A percentile compares a stretch with the other conserved stretches of the same genome.
Evolutionary conservation across 2,888 invertebrate species (phyloP).

Genomic region (Diaphora mendica): DNA sequence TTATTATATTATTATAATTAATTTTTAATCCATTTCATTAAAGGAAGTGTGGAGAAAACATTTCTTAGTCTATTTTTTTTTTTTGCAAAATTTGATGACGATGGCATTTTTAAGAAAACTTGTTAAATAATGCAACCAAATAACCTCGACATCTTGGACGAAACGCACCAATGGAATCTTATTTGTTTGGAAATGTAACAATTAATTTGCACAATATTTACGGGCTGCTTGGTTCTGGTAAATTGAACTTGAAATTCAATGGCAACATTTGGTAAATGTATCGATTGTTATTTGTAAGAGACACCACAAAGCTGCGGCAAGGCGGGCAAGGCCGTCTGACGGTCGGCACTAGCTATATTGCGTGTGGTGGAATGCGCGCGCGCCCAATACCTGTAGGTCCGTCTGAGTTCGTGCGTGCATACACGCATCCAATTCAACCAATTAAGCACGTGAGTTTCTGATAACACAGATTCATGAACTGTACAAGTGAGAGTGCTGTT

Average conservation of each 20-base stretch:
- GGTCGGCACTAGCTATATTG: conserved; percentile 61
- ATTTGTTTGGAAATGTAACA: conserved; percentile 15
- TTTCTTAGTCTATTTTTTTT: background rate
- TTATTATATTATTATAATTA: too few relatives aligned
- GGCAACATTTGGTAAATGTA: conserved; percentile 36
- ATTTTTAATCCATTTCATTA: background rate
- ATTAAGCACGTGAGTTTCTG: conserved; percentile 28
- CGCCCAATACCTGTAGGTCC: conserved; percentile 53
- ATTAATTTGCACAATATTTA: conserved; percentile 11
- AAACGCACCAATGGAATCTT: background rate
- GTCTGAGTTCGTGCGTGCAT: conserved; percentile 53
- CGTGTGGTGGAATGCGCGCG: conserved; percentile 57
- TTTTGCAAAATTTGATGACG: background rate
- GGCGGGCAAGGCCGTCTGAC: conserved; percentile 63
- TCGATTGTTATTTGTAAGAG: conserved; percentile 32
- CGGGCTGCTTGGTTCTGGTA: conserved; percentile 24
- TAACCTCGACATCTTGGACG: background rate
- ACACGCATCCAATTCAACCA: conserved; percentile 42
- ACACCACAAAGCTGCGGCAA: conserved; percentile 46
- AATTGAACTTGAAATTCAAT: conserved; percentile 45
- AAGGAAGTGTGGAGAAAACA: background rate
- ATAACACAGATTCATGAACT: conserved; percentile 24
- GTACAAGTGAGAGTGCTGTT: conserved; percentile 33
- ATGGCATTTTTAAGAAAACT: background rate
- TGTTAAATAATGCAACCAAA: background rate